A percentile compares a stretch with the other conserved stretches of the same genome.
Conservation (phyloP, 2,797 vertebrate species). For the Ataeniobius toweri region DNA sequence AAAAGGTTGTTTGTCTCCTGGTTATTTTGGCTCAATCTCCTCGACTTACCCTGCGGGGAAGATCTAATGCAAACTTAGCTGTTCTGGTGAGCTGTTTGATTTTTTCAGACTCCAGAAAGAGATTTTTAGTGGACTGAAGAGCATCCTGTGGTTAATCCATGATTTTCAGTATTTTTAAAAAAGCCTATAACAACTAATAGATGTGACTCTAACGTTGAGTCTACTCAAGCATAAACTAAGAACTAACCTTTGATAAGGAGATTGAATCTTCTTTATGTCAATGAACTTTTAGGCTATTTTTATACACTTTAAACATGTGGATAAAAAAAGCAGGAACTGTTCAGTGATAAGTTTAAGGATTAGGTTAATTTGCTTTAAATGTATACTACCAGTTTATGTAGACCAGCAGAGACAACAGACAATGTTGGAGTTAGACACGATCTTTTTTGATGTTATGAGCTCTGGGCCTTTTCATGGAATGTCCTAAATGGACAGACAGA, state of each 20-base stretch:
- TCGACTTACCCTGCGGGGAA: conserved; percentile 8
- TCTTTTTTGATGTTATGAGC: too few species aligned
- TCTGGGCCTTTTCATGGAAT: background rate
- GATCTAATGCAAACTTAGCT: conserved; percentile 3
- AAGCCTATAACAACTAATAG: background rate
- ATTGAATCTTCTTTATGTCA: background rate
- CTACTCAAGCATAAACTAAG: background rate
- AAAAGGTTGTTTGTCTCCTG: conserved; percentile 15
- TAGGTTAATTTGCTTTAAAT: background rate
- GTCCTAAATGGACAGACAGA: background rate
- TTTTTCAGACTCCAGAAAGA: background rate
- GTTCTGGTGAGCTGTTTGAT: background rate
- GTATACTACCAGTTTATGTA: background rate
- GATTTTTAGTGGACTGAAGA: background rate
- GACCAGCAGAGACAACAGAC: background rate
- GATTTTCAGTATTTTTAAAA: background rate
- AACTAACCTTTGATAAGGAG: background rate
- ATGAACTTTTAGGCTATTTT: background rate
- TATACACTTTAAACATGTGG: background rate
- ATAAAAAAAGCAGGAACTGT: background rate
- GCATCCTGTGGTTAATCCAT: background rate
- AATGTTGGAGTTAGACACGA: background rate
- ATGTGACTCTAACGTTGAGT: background rate
- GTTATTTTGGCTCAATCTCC: conserved; percentile 8
- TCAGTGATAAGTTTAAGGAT: background rate